phyloP scores from a whole-genome alignment of 2,113 vertebrate species.

The Smithornis capensis region DNA sequence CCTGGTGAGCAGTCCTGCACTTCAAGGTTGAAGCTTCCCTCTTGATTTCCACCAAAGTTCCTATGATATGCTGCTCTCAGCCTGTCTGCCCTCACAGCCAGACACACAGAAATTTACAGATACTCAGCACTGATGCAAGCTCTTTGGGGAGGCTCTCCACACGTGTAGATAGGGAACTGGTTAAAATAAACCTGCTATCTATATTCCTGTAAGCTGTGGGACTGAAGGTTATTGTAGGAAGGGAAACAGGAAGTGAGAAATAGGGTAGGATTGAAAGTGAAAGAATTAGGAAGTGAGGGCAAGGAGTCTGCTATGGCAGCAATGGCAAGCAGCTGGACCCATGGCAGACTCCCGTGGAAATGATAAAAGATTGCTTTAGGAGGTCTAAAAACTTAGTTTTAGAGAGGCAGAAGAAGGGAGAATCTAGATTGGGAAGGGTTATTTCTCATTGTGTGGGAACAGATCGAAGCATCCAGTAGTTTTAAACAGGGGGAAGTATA shows the following conservation, averaged over 20 bases:
- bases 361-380: background rate
- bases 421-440: background rate
- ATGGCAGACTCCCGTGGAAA: background rate
- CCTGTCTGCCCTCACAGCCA: background rate
- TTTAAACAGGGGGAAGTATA: background rate
- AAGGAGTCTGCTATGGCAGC: background rate
- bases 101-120: background rate
- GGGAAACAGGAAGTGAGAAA: background rate
- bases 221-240: background rate
- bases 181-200: background rate
- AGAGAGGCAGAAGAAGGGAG: background rate
- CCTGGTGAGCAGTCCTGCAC: background rate
- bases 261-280: background rate
- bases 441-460: background rate
- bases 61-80: background rate
- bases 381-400: background rate
- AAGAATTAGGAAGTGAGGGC: background rate
- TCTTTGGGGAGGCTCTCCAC: background rate
- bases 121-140: accelerated
- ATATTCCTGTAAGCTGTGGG: background rate
- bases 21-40: background rate
- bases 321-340: background rate
- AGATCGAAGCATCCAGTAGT: background rate
- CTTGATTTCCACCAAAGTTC: background rate
- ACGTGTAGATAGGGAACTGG: background rate